phyloP scores from a whole-genome alignment of 2,888 invertebrate genomes.

The Luperina testacea region DNA sequence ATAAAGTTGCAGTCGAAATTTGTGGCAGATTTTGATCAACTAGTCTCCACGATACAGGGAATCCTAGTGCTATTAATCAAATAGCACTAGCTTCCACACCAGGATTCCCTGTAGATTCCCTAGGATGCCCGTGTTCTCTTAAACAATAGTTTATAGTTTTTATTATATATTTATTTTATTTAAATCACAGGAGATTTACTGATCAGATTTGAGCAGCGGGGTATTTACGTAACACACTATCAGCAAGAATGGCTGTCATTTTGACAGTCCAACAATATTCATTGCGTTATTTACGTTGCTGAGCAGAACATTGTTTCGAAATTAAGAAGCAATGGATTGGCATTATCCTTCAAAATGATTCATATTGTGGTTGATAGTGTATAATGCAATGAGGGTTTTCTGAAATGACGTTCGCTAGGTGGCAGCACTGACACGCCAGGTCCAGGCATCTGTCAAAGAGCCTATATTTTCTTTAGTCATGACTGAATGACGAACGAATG shows the following conservation, averaged over 20 bases:
- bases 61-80: neutral
- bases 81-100: no score
- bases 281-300: neutral
- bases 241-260: neutral
- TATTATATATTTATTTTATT: neutral
- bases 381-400: neutral
- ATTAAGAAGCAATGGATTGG: neutral
- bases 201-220: neutral
- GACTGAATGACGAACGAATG: no score
- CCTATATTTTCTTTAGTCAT: no score
- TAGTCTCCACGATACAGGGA: neutral
- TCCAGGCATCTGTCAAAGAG: no score
- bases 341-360: neutral
- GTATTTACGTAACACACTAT: neutral
- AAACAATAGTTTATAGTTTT: no score
- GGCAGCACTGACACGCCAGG: no score
- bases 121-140: neutral
- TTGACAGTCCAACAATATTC: neutral
- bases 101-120: no score
- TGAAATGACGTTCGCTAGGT: no score
- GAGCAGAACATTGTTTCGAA: neutral
- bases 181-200: neutral
- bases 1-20: neutral
- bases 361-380: neutral
- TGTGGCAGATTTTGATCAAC: neutral